Conservation (phyloP, 1,140 invertebrate genomes). For the Bombus huntii region DNA sequence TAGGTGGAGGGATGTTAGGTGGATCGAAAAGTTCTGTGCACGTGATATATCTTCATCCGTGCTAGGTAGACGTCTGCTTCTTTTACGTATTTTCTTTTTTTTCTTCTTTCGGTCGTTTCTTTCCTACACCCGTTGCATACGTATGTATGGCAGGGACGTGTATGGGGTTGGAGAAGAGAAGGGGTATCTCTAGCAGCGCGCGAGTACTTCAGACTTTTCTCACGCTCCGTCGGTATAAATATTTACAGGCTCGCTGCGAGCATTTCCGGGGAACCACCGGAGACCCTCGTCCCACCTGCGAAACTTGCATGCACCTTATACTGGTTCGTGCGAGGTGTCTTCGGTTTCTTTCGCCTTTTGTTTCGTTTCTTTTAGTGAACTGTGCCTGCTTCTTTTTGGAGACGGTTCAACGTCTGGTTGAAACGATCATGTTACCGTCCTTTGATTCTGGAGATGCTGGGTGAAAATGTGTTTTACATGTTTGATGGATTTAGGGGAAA, state of each 20-base stretch:
- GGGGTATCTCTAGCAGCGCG: conserved; percentile 12
- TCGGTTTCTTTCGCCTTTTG: background rate
- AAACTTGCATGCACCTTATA: conserved; percentile 15
- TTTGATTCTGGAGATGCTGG: background rate
- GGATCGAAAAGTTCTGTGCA: background rate
- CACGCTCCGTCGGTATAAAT: conserved; percentile 69
- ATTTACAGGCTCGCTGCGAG: conserved; percentile 65
- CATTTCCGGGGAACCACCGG: conserved; percentile 45
- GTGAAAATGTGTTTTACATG: background rate
- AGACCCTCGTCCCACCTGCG: conserved; percentile 9
- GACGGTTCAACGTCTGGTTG: background rate
- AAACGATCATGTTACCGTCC: background rate
- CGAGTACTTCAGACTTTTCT: conserved; percentile 65
- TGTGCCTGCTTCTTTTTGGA: background rate
- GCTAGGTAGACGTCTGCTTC: background rate
- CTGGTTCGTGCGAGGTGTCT: background rate
- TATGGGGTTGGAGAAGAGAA: background rate
- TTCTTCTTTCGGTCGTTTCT: background rate
- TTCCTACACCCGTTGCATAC: conserved; percentile 2
- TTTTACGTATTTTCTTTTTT: background rate
- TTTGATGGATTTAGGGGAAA: background rate
- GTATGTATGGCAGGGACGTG: background rate
- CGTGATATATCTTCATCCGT: conserved; percentile 37
- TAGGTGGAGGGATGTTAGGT: background rate
- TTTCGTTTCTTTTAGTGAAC: background rate